These are phyloP conservation scores for Uropsilus gracilis DNA, from an alignment of 2,113 vertebrate species.

Conservation along the genomic window DNA sequence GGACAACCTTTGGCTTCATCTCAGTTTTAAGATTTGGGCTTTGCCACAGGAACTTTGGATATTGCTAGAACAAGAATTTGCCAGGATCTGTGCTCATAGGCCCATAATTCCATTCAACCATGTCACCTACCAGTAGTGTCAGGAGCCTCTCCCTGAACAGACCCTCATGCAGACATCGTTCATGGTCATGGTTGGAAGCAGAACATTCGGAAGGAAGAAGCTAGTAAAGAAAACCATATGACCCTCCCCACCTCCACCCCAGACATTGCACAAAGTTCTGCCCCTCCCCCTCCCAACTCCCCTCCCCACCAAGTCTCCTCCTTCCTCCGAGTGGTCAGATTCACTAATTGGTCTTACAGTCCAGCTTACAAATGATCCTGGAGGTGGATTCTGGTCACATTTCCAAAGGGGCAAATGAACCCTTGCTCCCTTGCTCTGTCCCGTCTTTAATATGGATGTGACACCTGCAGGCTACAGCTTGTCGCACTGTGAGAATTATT, in stretches of 20 bases:
- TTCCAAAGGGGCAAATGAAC: slow-evolving; percentile 55
- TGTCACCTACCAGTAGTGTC: background rate
- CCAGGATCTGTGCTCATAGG: background rate
- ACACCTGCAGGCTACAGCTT: slow-evolving; percentile 65
- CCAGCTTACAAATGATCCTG: slow-evolving; percentile 24
- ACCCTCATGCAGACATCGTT: fast-evolving
- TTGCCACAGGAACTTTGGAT: background rate
- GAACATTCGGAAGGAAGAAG: background rate
- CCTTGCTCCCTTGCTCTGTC: slow-evolving; percentile 29
- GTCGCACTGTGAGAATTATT: slow-evolving; percentile 64
- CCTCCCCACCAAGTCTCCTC: background rate
- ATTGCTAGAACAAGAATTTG: fast-evolving
- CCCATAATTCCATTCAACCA: too few species aligned
- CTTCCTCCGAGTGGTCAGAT: background rate
- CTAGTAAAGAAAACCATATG: background rate
- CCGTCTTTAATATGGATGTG: slow-evolving; percentile 69
- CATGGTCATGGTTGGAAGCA: background rate
- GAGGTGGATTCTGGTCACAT: slow-evolving; percentile 45
- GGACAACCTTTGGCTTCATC: background rate
- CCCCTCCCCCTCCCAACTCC: fast-evolving
- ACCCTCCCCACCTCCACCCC: too few species aligned
- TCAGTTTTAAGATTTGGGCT: background rate
- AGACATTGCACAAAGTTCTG: background rate
- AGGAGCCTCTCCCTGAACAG: background rate
- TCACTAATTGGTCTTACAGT: slow-evolving; percentile 36